A percentile compares a stretch with the other conserved stretches of the same genome.
Evolutionary conservation across 2,888 invertebrate genomes (phyloP).

Genomic region (Griposia aprilina): DNA sequence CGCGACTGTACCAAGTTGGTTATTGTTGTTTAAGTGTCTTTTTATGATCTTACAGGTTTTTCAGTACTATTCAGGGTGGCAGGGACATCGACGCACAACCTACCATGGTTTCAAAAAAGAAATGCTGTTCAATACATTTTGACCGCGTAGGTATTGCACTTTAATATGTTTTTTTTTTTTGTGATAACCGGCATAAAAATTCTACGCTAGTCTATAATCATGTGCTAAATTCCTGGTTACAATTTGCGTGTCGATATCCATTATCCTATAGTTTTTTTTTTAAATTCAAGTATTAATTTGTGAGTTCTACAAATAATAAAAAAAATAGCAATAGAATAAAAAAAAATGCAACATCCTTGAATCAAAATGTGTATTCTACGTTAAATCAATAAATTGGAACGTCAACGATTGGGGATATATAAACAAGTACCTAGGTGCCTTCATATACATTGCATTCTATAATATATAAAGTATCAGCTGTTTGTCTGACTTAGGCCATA

Average conservation of each 20-base stretch:
- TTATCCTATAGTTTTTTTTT: neutral
- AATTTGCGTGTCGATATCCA: too few relatives aligned
- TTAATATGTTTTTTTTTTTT: too few relatives aligned
- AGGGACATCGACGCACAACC: too few relatives aligned
- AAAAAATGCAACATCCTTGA: neutral
- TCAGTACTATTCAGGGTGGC: neutral
- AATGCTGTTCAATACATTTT: too few relatives aligned
- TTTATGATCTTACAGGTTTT: neutral
- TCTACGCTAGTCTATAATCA: too few relatives aligned
- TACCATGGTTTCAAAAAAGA: too few relatives aligned
- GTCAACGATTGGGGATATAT: neutral
- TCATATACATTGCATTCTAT: slow-evolving; percentile 4
- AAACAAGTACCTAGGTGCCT: slow-evolving; percentile 13
- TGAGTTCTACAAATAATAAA: neutral
- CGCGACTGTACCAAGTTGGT: neutral
- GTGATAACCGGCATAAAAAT: too few relatives aligned
- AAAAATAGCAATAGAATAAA: neutral
- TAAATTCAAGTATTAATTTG: neutral
- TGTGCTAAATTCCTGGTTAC: too few relatives aligned
- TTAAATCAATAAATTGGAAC: slow-evolving; percentile 3
- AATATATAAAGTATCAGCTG: slow-evolving; percentile 33
- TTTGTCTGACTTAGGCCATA: slow-evolving; percentile 30
- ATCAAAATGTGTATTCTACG: neutral
- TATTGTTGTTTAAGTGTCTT: neutral
- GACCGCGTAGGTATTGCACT: too few relatives aligned